Percentiles rank a stretch among this genome's conserved stretches.
These are phyloP conservation scores for Thereva unica DNA, from an alignment of 2,888 invertebrate genomes.

Conservation along the genomic window DNA sequence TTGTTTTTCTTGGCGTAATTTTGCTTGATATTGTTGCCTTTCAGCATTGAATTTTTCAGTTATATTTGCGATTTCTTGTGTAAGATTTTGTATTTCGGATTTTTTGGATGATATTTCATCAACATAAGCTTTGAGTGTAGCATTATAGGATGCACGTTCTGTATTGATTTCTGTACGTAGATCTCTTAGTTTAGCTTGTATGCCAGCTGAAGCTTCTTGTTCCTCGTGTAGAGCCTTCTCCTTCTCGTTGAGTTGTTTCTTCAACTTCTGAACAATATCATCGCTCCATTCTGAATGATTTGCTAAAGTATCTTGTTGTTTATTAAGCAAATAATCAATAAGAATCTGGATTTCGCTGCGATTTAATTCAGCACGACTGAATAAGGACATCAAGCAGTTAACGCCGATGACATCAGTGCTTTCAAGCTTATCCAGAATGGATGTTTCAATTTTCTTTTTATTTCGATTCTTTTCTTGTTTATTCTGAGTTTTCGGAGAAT, in stretches of 20 bases:
- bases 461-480: conserved; percentile 51
- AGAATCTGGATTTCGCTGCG: conserved; percentile 87
- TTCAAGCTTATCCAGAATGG: conserved; percentile 61
- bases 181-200: conserved; percentile 79
- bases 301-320: conserved; percentile 75
- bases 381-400: conserved; percentile 70
- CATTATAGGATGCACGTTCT: conserved; percentile 54
- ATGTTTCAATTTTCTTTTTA: conserved; percentile 65
- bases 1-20: conserved; percentile 54
- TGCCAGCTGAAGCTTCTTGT: conserved; percentile 73
- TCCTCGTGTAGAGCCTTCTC: conserved; percentile 77
- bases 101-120: conserved; percentile 54
- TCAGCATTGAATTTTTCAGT: conserved; percentile 54
- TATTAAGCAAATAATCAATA: conserved; percentile 86
- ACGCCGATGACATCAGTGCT: conserved; percentile 73
- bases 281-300: conserved; percentile 85
- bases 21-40: conserved; percentile 55
- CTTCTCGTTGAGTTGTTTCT: conserved; percentile 86
- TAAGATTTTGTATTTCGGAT: conserved; percentile 50
- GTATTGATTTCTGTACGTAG: conserved; percentile 63
- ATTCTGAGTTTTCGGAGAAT: conserved; percentile 52
- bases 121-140: conserved; percentile 50
- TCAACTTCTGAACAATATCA: conserved; percentile 84
- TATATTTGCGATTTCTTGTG: conserved; percentile 52
- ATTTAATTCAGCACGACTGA: conserved; percentile 80